A percentile compares a stretch with the other conserved stretches of the same genome.
phyloP scores from a whole-genome alignment of 2,888 invertebrate species.

The Crepidodera aurea region DNA sequence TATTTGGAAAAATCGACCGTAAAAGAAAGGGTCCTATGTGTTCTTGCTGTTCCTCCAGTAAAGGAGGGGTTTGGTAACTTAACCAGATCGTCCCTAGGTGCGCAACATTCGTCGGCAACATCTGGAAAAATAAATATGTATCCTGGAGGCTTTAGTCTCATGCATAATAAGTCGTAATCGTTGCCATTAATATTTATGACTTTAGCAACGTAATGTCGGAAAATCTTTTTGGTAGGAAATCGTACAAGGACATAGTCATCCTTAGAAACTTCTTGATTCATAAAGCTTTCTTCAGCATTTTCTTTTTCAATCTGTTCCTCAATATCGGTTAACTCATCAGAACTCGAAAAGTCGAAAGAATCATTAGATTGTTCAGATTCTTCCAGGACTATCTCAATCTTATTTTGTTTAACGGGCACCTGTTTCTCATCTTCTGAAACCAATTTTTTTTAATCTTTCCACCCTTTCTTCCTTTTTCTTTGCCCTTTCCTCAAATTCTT shows the following conservation, averaged over 20 bases:
- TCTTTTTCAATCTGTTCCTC: no score
- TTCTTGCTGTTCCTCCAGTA: background rate
- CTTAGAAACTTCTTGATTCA: no score
- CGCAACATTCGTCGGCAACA: background rate
- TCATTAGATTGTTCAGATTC: background rate
- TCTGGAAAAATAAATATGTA: background rate
- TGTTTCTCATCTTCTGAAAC: background rate
- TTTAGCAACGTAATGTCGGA: background rate
- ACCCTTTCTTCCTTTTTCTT: conserved; percentile 2
- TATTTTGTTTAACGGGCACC: background rate
- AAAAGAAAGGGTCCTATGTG: background rate
- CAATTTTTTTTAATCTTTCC: background rate
- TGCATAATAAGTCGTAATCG: background rate
- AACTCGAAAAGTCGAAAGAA: background rate
- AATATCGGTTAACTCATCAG: background rate
- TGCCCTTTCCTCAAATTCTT: background rate
- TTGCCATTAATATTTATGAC: conserved; percentile 8
- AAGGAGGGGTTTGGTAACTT: background rate
- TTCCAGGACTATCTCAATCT: no score
- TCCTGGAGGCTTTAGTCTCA: background rate
- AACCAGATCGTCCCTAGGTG: no score
- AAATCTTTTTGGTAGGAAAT: background rate
- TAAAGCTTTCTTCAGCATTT: no score
- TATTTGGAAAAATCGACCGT: background rate
- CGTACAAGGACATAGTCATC: background rate